Evolutionary conservation across 2,888 invertebrate species (phyloP), one percentile per base, ranked within the genome.

Genomic region (Hymenopus coronatus): DNA sequence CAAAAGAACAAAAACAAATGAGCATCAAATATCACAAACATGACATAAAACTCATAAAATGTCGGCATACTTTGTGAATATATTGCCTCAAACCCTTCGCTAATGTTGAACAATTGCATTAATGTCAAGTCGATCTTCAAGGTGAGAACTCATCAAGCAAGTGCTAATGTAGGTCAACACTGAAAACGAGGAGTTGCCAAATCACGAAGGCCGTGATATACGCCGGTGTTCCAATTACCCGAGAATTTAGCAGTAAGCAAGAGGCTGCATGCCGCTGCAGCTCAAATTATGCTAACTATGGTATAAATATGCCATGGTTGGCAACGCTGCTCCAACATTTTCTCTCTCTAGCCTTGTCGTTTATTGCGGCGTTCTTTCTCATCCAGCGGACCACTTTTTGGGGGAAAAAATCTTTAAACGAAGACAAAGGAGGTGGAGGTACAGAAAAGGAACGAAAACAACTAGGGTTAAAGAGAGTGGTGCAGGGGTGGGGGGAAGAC

Each of bases 381-480:
- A 70, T 70, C 54, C 54, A 70, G 54, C 54, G 20, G 54, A 70
- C 54, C 54, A 70, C 54, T 70, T 70, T 70, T 70, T 70, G 15
- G 54, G 54, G 54, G 54, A 70, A 86, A 27, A 86, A 86, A 86
- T 86, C 86, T 86, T 86, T 54, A 86, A 86, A 81, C 30, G 86
- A 84, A 84, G 84, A 70, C 15, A 40, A 85, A 12, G 46, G 54
- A 28, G 33, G n/a, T 85, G 54, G 40, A 40, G 84, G 3, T 85
- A 40, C 25, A 86, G 81, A 81, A 86, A 86, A 70, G 54, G 70
- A 28, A 70, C 28, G 85, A 86, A 86, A 86, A 86, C 81, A 86
- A 86, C 81, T 85, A 46, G 85, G 85, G 81, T 86, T 81, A 14
- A 86, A 86, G 88, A 54, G 84, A 46, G 6, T n/a, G 30, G 84